Evolutionary conservation across 2,888 invertebrate genomes (phyloP), one percentile per base, ranked within the genome.

Genomic region (Hyposoter didymator): DNA sequence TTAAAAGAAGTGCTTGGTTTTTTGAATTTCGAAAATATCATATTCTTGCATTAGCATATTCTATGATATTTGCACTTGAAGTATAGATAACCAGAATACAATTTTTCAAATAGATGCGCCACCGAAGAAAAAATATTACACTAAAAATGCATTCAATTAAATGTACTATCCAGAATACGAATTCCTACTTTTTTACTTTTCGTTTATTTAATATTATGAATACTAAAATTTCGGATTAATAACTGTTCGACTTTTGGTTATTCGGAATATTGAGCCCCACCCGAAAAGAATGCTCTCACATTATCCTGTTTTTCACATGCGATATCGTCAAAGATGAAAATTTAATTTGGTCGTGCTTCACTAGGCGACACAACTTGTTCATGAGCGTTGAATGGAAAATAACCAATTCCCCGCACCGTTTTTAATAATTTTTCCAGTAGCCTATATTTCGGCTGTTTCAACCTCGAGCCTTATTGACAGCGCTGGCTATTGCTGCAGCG

Each of bases 251-350:
- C 28, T 28, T 28, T 28, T 28, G 28, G 28, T 28, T 28, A 28
- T 28, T 28, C 28, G 2, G 1, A 28, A 28, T 28, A 28, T 28
- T 28, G 2, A 28, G 1, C 28, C 28, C 28, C 28, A 28, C 28
- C 28, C 28, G 87, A 85, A 70, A 89, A 90, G 62, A 85, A 89
- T 2, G 73, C 81, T 78, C 78, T 81, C 3, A 90, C 79, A 52
- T 83, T 78, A 32, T 86, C 82, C 72, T 89, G 88, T 62, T 90
- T 70, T 90, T 91, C 92, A 52, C 73, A 81, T 2, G 66, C 66
- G 28, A 67, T 52, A 47, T 81, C 74, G 67, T 82, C 82, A 87
- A 93, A 93, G 67, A 93, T 91, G 78, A 93, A 89, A 43, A 93
- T 75, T 0, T 22, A 75, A 64, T 92, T 90, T 45, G 52, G 47